These are phyloP conservation scores for Cromileptes altivelis DNA, from an alignment of 2,113 vertebrate species.

Conservation along the genomic window DNA sequence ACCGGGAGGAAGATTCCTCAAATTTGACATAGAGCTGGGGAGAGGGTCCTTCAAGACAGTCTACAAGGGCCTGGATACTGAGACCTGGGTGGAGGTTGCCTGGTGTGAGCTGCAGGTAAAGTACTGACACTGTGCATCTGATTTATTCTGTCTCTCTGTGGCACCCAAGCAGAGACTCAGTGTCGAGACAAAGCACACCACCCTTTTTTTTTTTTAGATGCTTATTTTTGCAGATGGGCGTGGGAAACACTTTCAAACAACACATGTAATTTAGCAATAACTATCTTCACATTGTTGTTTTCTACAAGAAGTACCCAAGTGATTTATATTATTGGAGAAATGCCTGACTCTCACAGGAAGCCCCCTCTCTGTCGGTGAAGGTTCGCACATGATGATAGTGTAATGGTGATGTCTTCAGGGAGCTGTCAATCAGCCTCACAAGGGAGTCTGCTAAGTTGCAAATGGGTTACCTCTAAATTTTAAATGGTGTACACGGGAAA, in stretches of 20 bases:
- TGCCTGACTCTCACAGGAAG: conserved; percentile 43
- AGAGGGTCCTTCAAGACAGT: conserved; percentile 97
- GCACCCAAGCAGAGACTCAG: not conserved
- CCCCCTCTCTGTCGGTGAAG: conserved; percentile 14
- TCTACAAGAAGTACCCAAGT: not conserved
- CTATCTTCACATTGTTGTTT: not conserved
- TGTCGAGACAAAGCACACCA: not conserved
- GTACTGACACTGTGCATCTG: not conserved
- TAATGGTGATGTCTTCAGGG: conserved; percentile 59
- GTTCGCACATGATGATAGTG: conserved; percentile 32
- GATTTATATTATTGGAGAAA: conserved; percentile 15
- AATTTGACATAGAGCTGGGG: conserved; percentile 96
- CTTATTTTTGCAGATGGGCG: not conserved
- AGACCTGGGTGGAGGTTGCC: conserved; percentile 97
- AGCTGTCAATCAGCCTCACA: conserved; percentile 51
- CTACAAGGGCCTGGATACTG: conserved; percentile 96
- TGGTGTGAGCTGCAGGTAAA: conserved; percentile 98
- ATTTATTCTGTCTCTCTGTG: conserved; percentile 1
- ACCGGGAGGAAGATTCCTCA: conserved; percentile 93
- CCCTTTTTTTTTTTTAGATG: not conserved
- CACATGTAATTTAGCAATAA: not conserved
- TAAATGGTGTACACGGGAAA: conserved; percentile 49
- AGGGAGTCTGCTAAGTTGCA: conserved; percentile 38
- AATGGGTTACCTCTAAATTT: conserved; percentile 56
- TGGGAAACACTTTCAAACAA: not conserved